A percentile compares a stretch with the other conserved stretches of the same genome.
Conservation (phyloP, 2,113 vertebrate genomes). For the Silurus glanis region DNA sequence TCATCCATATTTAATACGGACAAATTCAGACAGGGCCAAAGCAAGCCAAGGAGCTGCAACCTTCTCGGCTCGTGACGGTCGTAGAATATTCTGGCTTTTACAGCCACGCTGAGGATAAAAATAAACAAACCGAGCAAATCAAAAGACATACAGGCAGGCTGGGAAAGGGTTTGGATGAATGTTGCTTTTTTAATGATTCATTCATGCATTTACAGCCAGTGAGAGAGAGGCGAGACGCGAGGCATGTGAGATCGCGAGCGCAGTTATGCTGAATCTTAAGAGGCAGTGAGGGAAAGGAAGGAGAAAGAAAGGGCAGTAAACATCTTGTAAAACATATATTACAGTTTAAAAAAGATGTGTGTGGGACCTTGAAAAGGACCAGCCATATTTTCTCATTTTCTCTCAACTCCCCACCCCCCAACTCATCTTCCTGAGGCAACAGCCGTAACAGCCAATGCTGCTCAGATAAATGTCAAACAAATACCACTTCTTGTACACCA, state of each 20-base stretch:
- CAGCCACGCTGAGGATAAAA: constrained; percentile 7
- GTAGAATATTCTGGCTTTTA: constrained; percentile 16
- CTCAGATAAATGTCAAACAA: not conserved
- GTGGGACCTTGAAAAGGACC: constrained; percentile 8
- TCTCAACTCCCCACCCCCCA: not conserved
- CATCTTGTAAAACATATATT: constrained; percentile 41
- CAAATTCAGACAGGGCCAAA: constrained; percentile 29
- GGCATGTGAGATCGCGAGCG: not conserved
- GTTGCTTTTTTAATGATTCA: constrained; percentile 37
- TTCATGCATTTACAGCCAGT: constrained; percentile 35
- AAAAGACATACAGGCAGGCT: constrained; percentile 9
- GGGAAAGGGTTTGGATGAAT: constrained; percentile 29
- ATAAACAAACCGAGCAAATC: constrained; percentile 8
- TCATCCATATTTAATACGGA: constrained; percentile 65
- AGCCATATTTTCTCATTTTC: not conserved
- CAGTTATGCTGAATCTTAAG: constrained; percentile 23
- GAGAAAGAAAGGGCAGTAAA: constrained; percentile 32
- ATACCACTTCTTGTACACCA: not conserved
- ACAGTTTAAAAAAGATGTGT: constrained; percentile 7
- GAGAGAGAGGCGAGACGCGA: constrained; percentile 19
- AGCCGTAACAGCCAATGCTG: not conserved
- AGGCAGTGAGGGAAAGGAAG: constrained; percentile 17
- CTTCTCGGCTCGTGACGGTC: not conserved
- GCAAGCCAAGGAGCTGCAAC: not conserved
- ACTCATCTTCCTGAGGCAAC: not conserved